Base-by-base conservation (phyloP, 2,113 vertebrate species). In the Cynoglossus semilaevis region DNA sequence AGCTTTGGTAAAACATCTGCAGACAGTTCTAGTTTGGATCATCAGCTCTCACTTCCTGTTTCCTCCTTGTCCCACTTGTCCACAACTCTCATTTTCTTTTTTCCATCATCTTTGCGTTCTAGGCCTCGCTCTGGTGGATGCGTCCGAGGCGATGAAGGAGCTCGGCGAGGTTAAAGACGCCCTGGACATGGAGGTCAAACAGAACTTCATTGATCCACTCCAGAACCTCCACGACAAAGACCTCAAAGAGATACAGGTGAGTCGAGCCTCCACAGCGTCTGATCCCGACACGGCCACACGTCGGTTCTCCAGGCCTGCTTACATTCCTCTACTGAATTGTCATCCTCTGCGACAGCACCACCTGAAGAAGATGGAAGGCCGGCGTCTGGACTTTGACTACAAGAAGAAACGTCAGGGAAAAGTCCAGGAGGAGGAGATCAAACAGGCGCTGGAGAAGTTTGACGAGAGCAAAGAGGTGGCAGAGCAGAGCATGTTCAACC, bases 211-310 rank as follows among this genome's bases (percentile, higher is more conserved):
- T 17, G 97, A 99, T 62, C 96, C 97, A 0, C 92, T 99, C 56
- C 96, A 99, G 84, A 98, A 97, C 82, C 94, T 99, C 51, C 95
- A 98, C 37, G 96, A 99, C 88, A 99, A 98, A 89, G 96, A 99
- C 63, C 90, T 98, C 38, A 94, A 94, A 76, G 97, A 99, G 90
- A 99, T 99, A 49, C 95, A 98, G 92, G 97, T 98, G 89, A 58
- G 18, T 15, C 4, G 1, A 53, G 51, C n/a, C 11, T 9, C 5
- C 11, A 12, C 7, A 1, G 17, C 16, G 11, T 12, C 46, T 29
- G 6, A 29, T 29, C 42, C 15, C 22, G 11, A 49, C 12, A 13
- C 15, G 47, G 8, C 11, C 6, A 29, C 13, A 15, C 15, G 4
- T 42, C 40, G 12, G 3, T 38, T n/a, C n/a, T 2, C 9, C 8